Conservation (phyloP, 2,113 vertebrate species). For the Podarcis muralis region DNA sequence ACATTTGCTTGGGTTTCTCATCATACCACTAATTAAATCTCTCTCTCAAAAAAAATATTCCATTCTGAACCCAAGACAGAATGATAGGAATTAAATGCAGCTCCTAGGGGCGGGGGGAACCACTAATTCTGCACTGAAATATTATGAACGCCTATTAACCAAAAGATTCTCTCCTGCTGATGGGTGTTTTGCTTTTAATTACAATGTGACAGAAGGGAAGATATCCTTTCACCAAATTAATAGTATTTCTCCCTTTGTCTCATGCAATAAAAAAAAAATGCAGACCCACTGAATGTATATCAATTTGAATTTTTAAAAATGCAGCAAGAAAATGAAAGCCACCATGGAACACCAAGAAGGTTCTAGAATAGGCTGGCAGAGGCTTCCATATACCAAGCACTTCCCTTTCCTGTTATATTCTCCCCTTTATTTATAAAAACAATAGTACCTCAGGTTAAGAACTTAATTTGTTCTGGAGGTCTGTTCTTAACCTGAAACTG, state of each 20-base stretch:
- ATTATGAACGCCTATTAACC: constrained; percentile 30
- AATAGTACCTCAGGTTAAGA: too few relatives aligned
- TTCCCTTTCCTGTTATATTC: constrained; percentile 41
- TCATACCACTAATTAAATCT: constrained; percentile 18
- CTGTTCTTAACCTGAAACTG: too few relatives aligned
- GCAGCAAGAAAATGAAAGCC: constrained; percentile 40
- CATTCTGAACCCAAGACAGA: constrained; percentile 29
- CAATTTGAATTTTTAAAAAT: constrained; percentile 2
- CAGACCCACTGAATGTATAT: background rate
- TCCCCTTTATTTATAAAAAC: constrained; percentile 59
- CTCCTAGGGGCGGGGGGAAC: constrained; percentile 9
- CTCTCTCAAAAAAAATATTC: constrained; percentile 21
- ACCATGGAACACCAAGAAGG: constrained; percentile 1
- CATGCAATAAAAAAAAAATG: background rate
- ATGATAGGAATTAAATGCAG: background rate
- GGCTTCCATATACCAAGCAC: constrained; percentile 51
- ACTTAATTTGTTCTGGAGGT: too few relatives aligned
- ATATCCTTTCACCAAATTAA: constrained; percentile 8
- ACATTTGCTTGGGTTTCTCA: background rate
- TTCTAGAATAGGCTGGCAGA: constrained; percentile 25
- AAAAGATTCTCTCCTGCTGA: background rate
- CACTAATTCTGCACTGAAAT: fast-evolving
- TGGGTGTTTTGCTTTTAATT: constrained; percentile 28
- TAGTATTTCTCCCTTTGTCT: background rate
- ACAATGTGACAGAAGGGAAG: background rate